Base-by-base conservation (phyloP, 1,140 invertebrate genomes). In the Andrena cerasifolii region DNA sequence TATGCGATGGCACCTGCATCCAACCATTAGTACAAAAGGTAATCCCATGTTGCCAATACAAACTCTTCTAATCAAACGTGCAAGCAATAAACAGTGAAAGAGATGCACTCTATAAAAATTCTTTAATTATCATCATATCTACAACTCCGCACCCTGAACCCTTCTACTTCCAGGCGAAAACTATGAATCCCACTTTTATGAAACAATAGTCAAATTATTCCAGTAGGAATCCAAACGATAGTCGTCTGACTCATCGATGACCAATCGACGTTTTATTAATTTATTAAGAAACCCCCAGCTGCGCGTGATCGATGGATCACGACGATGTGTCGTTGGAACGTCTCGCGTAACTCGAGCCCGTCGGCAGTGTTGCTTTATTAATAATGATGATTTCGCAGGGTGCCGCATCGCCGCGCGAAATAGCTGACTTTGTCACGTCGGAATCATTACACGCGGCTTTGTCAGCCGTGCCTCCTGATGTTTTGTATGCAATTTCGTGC, bases 331-430 rank as follows among this genome's bases (percentile, higher is more conserved):
- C 12, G 21, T 51, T 0, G 10, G 4, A 24, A 3, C 26, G 40
- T n/a, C n/a, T 18, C 21, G 4, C 26, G 36, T 24, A 28, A 67
- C 28, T 1, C 24, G 14, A 28, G 24, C 12, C 28, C 1, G 8
- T 10, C 7, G 24, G 21, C 16, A 7, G n/a, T 40, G 8, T 47
- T 31, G 63, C 40, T 58, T 47, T 76, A 76, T 76, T 76, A 76
- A 76, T 76, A 76, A 76, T 66, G 73, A 76, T 76, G 73, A 76
- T 68, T 68, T 68, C 58, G 51, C 51, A 40, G 18, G 40, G 10
- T n/a, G 51, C 8, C 33, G n/a, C 33, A 24, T 40, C 6, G 40
- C 18, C 67, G 31, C 21, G 40, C 21, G 24, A 18, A 40, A 43
- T 26, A 63, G 58, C 58, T 18, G 71, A 73, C 33, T 65, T 31